Evolutionary conservation across 2,797 vertebrate genomes (phyloP).

Genomic region (Tokudaia tokunoshimensis): DNA sequence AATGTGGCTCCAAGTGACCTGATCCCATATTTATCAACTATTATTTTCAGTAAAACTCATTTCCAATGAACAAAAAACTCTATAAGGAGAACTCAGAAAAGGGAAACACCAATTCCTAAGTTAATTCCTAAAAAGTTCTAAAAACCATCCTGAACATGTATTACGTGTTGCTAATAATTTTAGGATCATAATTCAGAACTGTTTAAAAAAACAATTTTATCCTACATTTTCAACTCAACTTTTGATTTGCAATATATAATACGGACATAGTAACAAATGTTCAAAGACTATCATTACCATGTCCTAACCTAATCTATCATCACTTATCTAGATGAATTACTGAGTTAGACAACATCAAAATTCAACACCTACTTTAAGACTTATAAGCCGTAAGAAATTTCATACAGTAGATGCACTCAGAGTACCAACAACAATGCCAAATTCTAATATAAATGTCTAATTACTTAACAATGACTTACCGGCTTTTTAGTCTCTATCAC

Average conservation of each 20-base stretch:
- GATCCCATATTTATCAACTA: background rate
- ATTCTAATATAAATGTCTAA: background rate
- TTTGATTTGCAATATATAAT: slow-evolving; percentile 3
- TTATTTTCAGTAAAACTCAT: background rate
- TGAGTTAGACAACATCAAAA: slow-evolving; percentile 43
- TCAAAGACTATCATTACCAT: background rate
- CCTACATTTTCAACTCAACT: slow-evolving; percentile 21
- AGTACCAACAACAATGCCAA: background rate
- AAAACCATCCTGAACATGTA: background rate
- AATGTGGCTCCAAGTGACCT: slow-evolving; percentile 12
- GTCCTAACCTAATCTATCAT: background rate
- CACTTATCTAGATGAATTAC: slow-evolving; percentile 28
- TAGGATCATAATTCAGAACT: slow-evolving; percentile 27
- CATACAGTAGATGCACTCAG: slow-evolving; percentile 22
- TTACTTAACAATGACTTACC: slow-evolving; percentile 90
- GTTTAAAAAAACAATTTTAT: slow-evolving; percentile 45
- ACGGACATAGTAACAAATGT: background rate
- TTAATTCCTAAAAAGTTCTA: slow-evolving; percentile 24
- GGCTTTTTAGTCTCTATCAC: slow-evolving; percentile 95
- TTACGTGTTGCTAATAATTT: background rate
- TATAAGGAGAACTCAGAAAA: slow-evolving; percentile 1
- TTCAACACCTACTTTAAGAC: background rate
- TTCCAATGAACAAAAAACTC: background rate
- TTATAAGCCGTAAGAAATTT: slow-evolving; percentile 13
- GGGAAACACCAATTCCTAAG: background rate